phyloP scores from a whole-genome alignment of 2,113 vertebrate genomes.

The Anguilla japonica region DNA sequence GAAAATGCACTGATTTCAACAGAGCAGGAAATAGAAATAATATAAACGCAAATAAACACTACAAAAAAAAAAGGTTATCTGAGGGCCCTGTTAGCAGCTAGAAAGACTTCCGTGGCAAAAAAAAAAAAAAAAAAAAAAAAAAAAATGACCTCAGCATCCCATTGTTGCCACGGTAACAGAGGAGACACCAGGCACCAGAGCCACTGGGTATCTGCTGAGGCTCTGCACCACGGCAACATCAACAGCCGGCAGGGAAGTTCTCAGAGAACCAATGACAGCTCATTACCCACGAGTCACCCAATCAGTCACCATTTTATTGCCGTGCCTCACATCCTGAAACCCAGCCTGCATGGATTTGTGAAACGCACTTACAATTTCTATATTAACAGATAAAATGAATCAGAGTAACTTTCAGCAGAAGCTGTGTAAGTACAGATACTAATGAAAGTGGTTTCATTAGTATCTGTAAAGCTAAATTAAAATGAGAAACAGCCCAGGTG shows the following conservation, averaged over 20 bases:
- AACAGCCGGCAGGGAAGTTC: not conserved
- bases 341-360: not conserved
- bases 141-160: conserved; percentile 36
- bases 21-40: no score
- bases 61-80: not conserved
- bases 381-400: not conserved
- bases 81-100: conserved; percentile 26
- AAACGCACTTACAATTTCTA: no score
- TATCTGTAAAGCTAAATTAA: no score
- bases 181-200: conserved; percentile 13
- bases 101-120: conserved; percentile 10
- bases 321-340: not conserved
- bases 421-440: not conserved
- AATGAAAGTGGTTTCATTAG: not conserved
- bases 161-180: conserved; percentile 66
- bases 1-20: not conserved
- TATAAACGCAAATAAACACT: no score
- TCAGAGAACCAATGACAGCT: not conserved
- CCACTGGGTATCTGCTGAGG: not conserved
- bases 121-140: no score
- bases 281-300: no score
- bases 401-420: not conserved
- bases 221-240: not conserved
- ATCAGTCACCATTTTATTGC: not conserved
- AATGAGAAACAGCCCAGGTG: no score